phyloP scores from a whole-genome alignment of 1,140 invertebrate species.

The Rhynchophorus ferrugineus region DNA sequence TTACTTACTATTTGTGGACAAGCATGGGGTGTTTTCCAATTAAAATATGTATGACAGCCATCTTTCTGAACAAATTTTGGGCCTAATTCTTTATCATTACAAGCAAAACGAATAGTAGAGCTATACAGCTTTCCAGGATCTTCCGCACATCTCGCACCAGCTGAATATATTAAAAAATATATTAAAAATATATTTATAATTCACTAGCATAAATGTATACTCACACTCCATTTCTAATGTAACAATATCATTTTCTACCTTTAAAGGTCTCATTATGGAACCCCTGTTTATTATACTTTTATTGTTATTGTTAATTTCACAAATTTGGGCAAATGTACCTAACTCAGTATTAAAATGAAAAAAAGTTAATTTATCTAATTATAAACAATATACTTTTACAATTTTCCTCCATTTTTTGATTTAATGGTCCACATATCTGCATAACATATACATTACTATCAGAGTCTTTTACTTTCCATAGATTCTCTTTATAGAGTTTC shows the following conservation, averaged over 20 bases:
- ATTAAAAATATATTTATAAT: too few species aligned
- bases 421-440: slow-evolving; percentile 12
- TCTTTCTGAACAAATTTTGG: neutral
- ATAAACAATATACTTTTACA: too few species aligned
- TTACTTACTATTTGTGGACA: slow-evolving; percentile 14
- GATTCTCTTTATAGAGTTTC: neutral
- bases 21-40: slow-evolving; percentile 10
- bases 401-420: too few species aligned
- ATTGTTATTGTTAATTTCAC: slow-evolving; percentile 3
- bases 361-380: neutral
- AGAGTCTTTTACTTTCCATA: neutral
- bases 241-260: slow-evolving; percentile 3
- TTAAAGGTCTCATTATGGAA: slow-evolving; percentile 3
- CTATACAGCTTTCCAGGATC: neutral
- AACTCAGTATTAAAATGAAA: too few species aligned
- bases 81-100: slow-evolving; percentile 6
- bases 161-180: too few species aligned
- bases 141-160: too few species aligned
- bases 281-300: slow-evolving; percentile 13
- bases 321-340: slow-evolving; percentile 11
- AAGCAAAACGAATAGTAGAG: slow-evolving; percentile 7
- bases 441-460: slow-evolving; percentile 4
- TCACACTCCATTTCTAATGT: slow-evolving; percentile 9
- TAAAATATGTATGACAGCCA: slow-evolving; percentile 6
- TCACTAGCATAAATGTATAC: neutral